A percentile compares a stretch with the other conserved stretches of the same genome.
Conservation (phyloP, 2,888 invertebrate genomes). For the Cylloceria caligata region DNA sequence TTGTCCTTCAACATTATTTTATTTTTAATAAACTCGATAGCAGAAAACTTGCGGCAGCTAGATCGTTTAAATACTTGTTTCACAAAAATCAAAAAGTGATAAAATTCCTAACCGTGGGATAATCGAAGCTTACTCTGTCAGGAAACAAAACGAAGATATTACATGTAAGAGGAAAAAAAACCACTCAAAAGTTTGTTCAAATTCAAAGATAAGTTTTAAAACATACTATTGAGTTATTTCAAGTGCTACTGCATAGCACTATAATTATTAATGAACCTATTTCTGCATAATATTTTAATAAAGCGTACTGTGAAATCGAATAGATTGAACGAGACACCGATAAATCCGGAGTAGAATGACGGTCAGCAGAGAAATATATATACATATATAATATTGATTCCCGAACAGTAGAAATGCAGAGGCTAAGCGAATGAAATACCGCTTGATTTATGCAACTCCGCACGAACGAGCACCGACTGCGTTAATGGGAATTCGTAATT, state of each 20-base stretch:
- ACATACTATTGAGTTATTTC: no score
- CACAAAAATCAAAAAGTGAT: no score
- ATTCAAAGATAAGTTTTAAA: no score
- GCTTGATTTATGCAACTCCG: constrained; percentile 77
- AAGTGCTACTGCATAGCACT: not conserved
- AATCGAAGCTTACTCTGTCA: no score
- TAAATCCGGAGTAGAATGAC: constrained; percentile 15
- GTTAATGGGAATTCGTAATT: constrained; percentile 79
- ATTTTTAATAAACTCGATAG: no score
- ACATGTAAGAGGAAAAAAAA: no score
- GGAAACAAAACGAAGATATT: no score
- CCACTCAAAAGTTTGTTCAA: no score
- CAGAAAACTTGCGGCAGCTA: no score
- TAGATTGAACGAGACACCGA: not conserved
- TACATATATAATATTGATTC: not conserved
- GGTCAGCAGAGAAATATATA: not conserved
- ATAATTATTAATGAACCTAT: not conserved
- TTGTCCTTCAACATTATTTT: no score
- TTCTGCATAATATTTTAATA: not conserved
- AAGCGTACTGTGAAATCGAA: not conserved
- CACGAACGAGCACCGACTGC: constrained; percentile 68
- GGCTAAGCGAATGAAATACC: constrained; percentile 49
- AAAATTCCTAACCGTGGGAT: no score
- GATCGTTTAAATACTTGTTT: no score
- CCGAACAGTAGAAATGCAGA: constrained; percentile 30